Conservation (phyloP, 1,140 invertebrate species). For the Lepeophtheirus salmonis region DNA sequence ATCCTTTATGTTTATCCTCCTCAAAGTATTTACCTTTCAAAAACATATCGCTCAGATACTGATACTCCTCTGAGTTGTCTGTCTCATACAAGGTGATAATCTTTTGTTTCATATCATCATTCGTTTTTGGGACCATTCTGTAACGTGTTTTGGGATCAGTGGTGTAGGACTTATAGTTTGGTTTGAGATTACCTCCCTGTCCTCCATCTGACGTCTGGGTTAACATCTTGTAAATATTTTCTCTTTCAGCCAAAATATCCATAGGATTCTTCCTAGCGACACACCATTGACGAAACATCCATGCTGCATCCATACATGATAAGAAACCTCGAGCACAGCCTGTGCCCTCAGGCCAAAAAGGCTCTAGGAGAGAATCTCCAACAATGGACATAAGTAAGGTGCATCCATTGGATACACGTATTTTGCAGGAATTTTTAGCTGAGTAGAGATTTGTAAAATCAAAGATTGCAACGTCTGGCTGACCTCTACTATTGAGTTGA, state of each 20-base stretch:
- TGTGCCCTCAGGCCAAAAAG: constrained; percentile 24
- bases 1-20: background rate
- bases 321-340: constrained; percentile 37
- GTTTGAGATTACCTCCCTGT: constrained; percentile 28
- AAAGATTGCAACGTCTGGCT: constrained; percentile 40
- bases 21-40: background rate
- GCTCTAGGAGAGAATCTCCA: constrained; percentile 36
- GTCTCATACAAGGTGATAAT: constrained; percentile 20
- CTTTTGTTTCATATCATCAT: constrained; percentile 19
- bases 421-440: constrained; percentile 34
- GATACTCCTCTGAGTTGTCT: constrained; percentile 17
- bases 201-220: constrained; percentile 35
- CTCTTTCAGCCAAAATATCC: constrained; percentile 32
- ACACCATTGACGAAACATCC: constrained; percentile 33
- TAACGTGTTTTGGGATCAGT: constrained; percentile 32
- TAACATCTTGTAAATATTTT: constrained; percentile 32
- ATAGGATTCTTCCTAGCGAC: constrained; percentile 26
- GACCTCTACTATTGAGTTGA: constrained; percentile 36
- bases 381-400: constrained; percentile 33
- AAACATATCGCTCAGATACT: constrained; percentile 11
- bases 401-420: constrained; percentile 29
- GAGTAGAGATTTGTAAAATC: constrained; percentile 41
- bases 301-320: constrained; percentile 34
- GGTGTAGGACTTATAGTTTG: constrained; percentile 29
- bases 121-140: constrained; percentile 22